Percentiles rank a stretch among this genome's conserved stretches.
These are phyloP conservation scores for Rafetus swinhoei DNA, from an alignment of 2,113 vertebrate genomes.

Conservation along the genomic window DNA sequence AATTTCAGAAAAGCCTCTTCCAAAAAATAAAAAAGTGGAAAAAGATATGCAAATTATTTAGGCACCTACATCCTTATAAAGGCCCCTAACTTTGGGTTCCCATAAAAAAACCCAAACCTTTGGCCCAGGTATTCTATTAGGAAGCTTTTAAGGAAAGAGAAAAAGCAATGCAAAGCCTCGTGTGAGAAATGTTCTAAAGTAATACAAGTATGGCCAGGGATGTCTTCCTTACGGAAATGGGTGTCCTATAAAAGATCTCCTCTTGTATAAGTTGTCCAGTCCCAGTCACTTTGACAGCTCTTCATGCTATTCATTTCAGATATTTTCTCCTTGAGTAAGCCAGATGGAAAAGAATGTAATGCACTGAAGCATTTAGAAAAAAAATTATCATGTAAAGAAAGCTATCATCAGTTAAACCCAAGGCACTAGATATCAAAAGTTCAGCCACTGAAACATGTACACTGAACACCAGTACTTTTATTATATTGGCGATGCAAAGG, in stretches of 20 bases:
- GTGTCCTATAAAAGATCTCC: fast-evolving
- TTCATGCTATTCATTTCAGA: not conserved
- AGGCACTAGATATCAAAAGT: constrained; percentile 34
- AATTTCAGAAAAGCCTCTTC: no score
- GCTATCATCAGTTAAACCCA: constrained; percentile 50
- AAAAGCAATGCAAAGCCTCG: fast-evolving
- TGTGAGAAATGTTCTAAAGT: not conserved
- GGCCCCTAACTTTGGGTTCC: not conserved
- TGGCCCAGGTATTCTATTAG: not conserved
- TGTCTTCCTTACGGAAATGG: not conserved
- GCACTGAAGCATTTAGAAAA: constrained; percentile 50
- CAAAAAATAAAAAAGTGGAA: no score
- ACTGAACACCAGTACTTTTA: constrained; percentile 3
- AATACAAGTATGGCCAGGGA: not conserved
- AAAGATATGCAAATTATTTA: not conserved
- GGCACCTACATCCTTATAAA: not conserved
- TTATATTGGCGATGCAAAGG: not conserved
- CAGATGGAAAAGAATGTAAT: constrained; percentile 41
- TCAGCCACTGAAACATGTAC: constrained; percentile 54
- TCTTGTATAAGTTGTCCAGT: not conserved
- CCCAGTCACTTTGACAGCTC: not conserved
- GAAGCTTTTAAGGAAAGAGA: not conserved
- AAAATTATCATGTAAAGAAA: constrained; percentile 48
- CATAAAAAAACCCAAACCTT: not conserved
- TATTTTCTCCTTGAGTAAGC: constrained; percentile 58